A percentile compares a stretch with the other conserved stretches of the same genome.
Conservation (phyloP, 2,797 vertebrate genomes). For the Lycodopsis pacificus region DNA sequence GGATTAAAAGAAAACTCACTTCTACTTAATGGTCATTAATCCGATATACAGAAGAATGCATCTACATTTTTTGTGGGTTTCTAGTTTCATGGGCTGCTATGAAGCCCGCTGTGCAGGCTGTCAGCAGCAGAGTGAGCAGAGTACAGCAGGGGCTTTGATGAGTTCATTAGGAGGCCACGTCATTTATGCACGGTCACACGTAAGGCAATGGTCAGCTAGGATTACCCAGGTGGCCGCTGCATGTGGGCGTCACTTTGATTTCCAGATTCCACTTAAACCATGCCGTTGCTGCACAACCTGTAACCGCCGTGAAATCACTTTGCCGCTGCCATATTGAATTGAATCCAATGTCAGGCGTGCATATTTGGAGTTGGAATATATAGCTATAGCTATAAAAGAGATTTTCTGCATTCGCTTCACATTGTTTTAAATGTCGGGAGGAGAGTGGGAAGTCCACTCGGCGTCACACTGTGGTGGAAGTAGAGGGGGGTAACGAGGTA, state of each 20-base stretch:
- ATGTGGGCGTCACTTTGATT: slow-evolving; percentile 75
- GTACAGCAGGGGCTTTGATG: slow-evolving; percentile 71
- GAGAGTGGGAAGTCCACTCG: slow-evolving; percentile 50
- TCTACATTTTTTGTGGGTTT: not conserved
- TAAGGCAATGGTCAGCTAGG: slow-evolving; percentile 75
- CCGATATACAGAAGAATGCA: slow-evolving; percentile 1
- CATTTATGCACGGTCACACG: slow-evolving; percentile 80
- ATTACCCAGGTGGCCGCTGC: slow-evolving; percentile 80
- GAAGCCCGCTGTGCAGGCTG: slow-evolving; percentile 42
- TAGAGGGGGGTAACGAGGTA: slow-evolving; percentile 6
- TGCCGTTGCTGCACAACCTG: slow-evolving; percentile 41
- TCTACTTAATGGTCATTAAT: slow-evolving; percentile 3
- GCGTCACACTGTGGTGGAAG: slow-evolving; percentile 54
- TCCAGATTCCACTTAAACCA: slow-evolving; percentile 66
- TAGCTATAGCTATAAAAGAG: slow-evolving; percentile 9
- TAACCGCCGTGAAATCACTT: slow-evolving; percentile 50
- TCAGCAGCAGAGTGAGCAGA: slow-evolving; percentile 54
- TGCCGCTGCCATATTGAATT: slow-evolving; percentile 36
- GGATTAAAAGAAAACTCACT: not conserved
- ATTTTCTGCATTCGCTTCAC: slow-evolving; percentile 34
- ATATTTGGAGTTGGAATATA: slow-evolving; percentile 27
- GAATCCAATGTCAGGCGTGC: slow-evolving; percentile 35
- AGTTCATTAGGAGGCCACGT: slow-evolving; percentile 81
- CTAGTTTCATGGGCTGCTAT: slow-evolving; percentile 8
- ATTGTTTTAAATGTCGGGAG: slow-evolving; percentile 44